A percentile compares a stretch with the other conserved stretches of the same genome.
These are phyloP conservation scores for Pionites leucogaster DNA, from an alignment of 2,113 vertebrate species.

Conservation along the genomic window DNA sequence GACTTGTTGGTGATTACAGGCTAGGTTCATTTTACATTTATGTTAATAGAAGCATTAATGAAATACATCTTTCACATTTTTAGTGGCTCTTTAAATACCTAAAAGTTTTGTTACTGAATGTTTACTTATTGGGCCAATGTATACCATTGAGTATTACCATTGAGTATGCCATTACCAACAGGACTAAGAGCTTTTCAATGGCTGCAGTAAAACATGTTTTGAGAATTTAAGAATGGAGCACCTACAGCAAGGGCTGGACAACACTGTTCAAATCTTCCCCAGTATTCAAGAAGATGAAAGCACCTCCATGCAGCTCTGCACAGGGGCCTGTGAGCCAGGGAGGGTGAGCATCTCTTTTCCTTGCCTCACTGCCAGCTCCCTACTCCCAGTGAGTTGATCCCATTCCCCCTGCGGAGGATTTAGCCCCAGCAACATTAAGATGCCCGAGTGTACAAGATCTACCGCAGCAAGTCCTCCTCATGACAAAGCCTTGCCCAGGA, in stretches of 20 bases:
- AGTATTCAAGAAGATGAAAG: neutral
- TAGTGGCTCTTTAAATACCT: constrained; percentile 71
- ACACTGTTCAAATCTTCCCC: neutral
- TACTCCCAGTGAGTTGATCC: neutral
- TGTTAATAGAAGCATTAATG: constrained; percentile 73
- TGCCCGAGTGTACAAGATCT: neutral
- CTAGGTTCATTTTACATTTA: constrained; percentile 72
- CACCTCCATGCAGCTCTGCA: neutral
- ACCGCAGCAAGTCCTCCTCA: neutral
- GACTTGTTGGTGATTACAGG: constrained; percentile 71
- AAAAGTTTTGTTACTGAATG: constrained; percentile 73
- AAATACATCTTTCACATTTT: constrained; percentile 74
- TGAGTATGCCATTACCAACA: neutral
- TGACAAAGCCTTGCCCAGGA: neutral
- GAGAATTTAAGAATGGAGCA: neutral
- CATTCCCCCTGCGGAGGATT: neutral
- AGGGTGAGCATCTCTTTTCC: neutral
- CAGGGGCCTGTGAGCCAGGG: neutral
- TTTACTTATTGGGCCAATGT: constrained; percentile 68
- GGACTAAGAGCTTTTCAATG: neutral
- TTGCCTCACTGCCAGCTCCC: neutral
- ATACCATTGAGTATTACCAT: neutral
- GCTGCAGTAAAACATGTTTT: neutral
- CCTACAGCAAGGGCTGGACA: neutral
- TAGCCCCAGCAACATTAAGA: rapidly evolving